Percentiles rank a stretch among this genome's conserved stretches.
Conservation (phyloP, 30 jellyfish, hydroid and myxozoan genomes). For the Aurelia sp. region DNA sequence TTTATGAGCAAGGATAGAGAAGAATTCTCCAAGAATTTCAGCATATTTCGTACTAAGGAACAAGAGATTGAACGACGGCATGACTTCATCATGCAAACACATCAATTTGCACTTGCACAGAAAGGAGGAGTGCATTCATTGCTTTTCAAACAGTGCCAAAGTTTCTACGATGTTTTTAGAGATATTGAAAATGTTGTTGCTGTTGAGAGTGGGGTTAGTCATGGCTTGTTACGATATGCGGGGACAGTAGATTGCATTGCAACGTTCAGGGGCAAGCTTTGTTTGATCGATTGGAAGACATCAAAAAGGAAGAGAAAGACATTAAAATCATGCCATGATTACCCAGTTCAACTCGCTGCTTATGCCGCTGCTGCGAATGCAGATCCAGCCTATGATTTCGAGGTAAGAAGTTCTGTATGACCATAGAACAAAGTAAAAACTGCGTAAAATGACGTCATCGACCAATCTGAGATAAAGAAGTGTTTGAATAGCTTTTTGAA, state of each 20-base stretch:
- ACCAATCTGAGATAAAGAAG: too few species aligned
- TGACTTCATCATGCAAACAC: conserved; percentile 6
- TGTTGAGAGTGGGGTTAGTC: conserved; percentile 61
- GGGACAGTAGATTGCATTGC: conserved; percentile 72
- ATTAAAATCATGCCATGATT: conserved; percentile 43
- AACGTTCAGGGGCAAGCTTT: conserved; percentile 18
- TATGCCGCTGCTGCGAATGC: conserved; percentile 73
- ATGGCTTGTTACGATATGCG: conserved; percentile 36
- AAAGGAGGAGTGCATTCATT: not conserved
- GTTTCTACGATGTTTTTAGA: conserved; percentile 16
- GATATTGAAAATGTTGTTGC: conserved; percentile 47
- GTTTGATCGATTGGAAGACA: conserved; percentile 72
- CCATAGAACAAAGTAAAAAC: too few species aligned
- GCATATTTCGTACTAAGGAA: conserved; percentile 32
- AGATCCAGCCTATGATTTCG: conserved; percentile 57
- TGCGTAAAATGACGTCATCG: too few species aligned
- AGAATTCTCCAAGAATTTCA: conserved; percentile 5
- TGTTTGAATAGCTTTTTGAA: too few species aligned
- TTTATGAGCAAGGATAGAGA: conserved; percentile 6
- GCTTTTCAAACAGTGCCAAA: conserved; percentile 19
- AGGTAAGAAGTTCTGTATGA: conserved; percentile 15
- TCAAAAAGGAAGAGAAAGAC: conserved; percentile 25
- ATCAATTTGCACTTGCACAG: not conserved
- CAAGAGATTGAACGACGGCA: not conserved
- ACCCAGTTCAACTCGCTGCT: conserved; percentile 71